Base-by-base conservation (phyloP, 2,113 vertebrate species). In the Psittacus erithacus region DNA sequence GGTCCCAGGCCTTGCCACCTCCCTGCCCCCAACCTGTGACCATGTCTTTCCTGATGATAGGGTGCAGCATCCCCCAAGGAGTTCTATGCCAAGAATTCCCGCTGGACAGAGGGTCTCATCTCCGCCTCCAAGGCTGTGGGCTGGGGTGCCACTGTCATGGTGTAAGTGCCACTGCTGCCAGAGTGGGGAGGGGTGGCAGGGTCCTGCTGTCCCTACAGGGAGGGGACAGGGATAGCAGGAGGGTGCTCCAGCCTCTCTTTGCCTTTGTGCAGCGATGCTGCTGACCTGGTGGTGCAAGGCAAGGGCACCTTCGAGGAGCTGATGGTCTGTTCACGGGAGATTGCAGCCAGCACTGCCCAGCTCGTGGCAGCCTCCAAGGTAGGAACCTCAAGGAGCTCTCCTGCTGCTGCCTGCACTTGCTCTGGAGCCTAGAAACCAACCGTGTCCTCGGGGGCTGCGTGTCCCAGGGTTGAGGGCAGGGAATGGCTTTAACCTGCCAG, bases 361-460 rank as follows among this genome's bases (percentile, higher is more conserved):
- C 98, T 99, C 4, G 99, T 99, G 57, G 99, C 99, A 49, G 99
- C 99, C 19, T 99, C 99, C 62, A 99, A 99, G 99, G 99, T 99
- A 96, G 92, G 92, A n/a, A 59, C 57, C 13, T 59, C 33, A 3
- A 35, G 57, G 13, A 35, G 57, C 33, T 35, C 22, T 59, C 57
- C 57, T 59, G 57, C 57, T 59, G 33, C n/a, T 59, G 33, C 39
- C 53, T 7, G 33, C 16, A 1, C 38, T 50, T 17, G 19, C 52
- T 29, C 35, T 49, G 39, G 57, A 24, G 57, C 33, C 57, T 33
- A 35, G 22, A 59, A 59, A 59, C 57, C 33, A 59, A 13, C 33
- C 13, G 13, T 35, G 33, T 59, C 33, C 33, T 59, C 23, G 13
- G 13, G 57, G 33, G 13, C 33, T 35, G 33, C 22, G 13, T n/a